These are phyloP conservation scores for Pentalonia nigronervosa DNA, from an alignment of 1,140 invertebrate species.

Conservation along the genomic window DNA sequence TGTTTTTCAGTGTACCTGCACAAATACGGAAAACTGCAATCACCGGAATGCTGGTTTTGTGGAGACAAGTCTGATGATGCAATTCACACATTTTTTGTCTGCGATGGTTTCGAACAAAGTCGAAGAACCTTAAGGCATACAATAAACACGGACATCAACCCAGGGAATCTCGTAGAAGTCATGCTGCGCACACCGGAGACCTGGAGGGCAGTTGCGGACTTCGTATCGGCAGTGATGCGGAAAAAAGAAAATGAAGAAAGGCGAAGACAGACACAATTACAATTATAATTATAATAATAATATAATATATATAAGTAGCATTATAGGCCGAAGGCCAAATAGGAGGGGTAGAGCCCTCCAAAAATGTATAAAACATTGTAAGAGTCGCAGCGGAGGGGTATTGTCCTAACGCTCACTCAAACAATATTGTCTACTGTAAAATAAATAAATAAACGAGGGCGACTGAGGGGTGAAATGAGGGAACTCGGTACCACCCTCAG, in stretches of 20 bases:
- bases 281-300: too few species aligned
- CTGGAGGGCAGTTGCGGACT: not conserved
- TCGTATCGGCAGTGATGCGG: not conserved
- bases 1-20: not conserved
- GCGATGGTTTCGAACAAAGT: not conserved
- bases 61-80: not conserved
- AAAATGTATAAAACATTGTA: not conserved
- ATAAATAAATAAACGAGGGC: not conserved
- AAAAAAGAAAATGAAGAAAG: not conserved
- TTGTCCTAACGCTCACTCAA: not conserved
- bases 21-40: not conserved
- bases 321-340: not conserved
- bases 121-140: not conserved
- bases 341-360: not conserved
- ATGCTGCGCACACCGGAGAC: not conserved
- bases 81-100: not conserved
- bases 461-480: slow-evolving; percentile 15
- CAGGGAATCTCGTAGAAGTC: not conserved
- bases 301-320: not conserved
- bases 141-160: not conserved
- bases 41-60: not conserved
- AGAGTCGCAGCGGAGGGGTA: not conserved
- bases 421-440: too few species aligned
- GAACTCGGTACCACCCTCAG: not conserved
- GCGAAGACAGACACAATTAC: not conserved